Evolutionary conservation across 1,140 invertebrate species (phyloP).

Genomic region (Drosophila asahinai): DNA sequence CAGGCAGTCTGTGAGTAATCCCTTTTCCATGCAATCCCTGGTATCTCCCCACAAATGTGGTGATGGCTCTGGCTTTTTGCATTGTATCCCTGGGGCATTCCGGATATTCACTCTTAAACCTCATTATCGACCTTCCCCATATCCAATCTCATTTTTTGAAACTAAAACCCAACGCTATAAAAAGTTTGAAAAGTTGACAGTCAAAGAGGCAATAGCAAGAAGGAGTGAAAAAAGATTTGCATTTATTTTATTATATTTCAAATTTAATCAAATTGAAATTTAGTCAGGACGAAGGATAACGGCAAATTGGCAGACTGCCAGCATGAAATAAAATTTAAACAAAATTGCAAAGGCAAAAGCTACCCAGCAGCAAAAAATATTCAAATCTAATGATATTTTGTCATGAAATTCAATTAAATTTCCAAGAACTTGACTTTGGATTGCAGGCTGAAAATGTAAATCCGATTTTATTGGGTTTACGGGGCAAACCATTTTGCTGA

Average conservation of each 20-base stretch:
- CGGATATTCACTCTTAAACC: conserved; percentile 2
- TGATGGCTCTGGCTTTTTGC: neutral
- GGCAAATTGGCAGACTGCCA: conserved; percentile 53
- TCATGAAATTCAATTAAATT: conserved; percentile 76
- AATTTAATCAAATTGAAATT: conserved; percentile 76
- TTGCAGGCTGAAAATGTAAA: conserved; percentile 36
- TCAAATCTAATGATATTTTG: conserved; percentile 50
- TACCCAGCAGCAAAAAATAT: conserved; percentile 23
- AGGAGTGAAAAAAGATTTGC: conserved; percentile 50
- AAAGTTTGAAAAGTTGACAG: conserved; percentile 9
- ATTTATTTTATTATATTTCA: conserved; percentile 65
- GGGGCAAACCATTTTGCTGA: neutral
- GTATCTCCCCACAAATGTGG: neutral
- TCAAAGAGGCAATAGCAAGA: conserved; percentile 10
- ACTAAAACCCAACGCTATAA: conserved; percentile 18
- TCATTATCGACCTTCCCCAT: neutral
- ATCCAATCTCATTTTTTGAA: conserved; percentile 12
- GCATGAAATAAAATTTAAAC: conserved; percentile 60
- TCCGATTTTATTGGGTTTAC: conserved; percentile 7
- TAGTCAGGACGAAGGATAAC: conserved; percentile 46
- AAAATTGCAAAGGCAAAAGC: conserved; percentile 41
- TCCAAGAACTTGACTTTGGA: conserved; percentile 41
- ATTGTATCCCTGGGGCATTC: conserved; percentile 4
- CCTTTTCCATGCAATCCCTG: neutral
- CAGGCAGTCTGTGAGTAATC: conserved; percentile 28